Evolutionary conservation across 1,140 invertebrate genomes (phyloP).

Genomic region (Drosophila insularis): DNA sequence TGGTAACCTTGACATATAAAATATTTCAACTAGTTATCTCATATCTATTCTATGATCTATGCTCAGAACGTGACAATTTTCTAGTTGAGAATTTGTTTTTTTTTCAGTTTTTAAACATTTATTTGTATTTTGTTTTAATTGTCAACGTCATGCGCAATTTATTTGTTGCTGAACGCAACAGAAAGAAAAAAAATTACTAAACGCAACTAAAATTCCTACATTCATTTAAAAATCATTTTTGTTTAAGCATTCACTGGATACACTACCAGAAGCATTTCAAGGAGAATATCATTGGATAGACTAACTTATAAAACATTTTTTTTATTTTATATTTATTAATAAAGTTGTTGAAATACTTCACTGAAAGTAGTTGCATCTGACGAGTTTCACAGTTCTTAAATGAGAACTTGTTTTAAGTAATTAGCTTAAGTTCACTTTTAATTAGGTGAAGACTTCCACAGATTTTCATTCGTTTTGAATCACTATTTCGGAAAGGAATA

Average conservation of each 20-base stretch:
- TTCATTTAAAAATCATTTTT: conserved; percentile 52
- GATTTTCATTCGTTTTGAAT: too few species aligned
- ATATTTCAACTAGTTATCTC: conserved; percentile 12
- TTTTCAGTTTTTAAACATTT: conserved; percentile 14
- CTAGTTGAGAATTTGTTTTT: conserved; percentile 37
- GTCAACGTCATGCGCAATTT: conserved; percentile 55
- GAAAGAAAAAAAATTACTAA: background rate
- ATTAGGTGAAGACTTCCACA: too few species aligned
- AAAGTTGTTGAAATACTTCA: too few species aligned
- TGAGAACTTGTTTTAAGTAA: too few species aligned
- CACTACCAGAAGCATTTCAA: background rate
- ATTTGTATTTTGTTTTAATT: conserved; percentile 45
- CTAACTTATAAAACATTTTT: too few species aligned
- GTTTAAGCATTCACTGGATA: conserved; percentile 28
- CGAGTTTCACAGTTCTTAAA: too few species aligned
- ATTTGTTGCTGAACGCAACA: conserved; percentile 41
- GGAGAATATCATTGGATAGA: too few species aligned
- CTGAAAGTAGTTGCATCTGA: too few species aligned
- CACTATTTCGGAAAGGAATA: too few species aligned
- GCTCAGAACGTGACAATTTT: conserved; percentile 73
- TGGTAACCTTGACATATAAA: conserved; percentile 62
- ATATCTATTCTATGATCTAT: conserved; percentile 43
- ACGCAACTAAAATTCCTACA: conserved; percentile 22
- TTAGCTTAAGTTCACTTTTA: too few species aligned
- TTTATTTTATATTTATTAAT: too few species aligned